phyloP scores from a whole-genome alignment of 1,140 invertebrate genomes.

The Zaprionus vittiger region DNA sequence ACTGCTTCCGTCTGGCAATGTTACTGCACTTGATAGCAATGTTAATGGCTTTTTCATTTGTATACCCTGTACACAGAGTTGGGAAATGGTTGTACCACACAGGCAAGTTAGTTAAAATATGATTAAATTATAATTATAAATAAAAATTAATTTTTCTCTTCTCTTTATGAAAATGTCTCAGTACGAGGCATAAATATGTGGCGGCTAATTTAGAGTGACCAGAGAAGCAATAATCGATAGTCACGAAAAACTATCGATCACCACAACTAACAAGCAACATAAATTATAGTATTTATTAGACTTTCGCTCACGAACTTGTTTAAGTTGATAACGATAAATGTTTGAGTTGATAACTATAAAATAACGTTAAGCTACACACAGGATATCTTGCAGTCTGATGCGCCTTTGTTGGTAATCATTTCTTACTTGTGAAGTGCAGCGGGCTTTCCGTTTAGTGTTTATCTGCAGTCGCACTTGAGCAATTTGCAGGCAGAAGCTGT shows the following conservation, averaged over 20 bases:
- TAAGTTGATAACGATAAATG: too few species aligned
- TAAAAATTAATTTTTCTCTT: too few species aligned
- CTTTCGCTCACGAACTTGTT: too few species aligned
- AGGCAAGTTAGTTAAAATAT: too few species aligned
- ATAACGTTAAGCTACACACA: background rate
- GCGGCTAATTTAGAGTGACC: background rate
- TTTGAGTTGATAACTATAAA: background rate
- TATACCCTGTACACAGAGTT: background rate
- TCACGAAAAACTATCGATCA: background rate
- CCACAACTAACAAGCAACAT: background rate
- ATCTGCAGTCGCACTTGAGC: background rate
- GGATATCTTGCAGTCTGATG: background rate
- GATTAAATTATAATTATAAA: too few species aligned
- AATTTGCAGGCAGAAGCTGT: constrained; percentile 6
- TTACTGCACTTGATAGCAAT: constrained; percentile 1
- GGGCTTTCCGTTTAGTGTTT: constrained; percentile 1
- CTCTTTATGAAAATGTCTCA: too few species aligned
- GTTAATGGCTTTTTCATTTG: constrained; percentile 4
- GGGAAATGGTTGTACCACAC: background rate
- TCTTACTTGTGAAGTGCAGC: constrained; percentile 3
- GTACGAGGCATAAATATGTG: too few species aligned
- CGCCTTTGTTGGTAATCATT: background rate
- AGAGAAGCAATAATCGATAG: background rate
- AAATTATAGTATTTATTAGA: background rate
- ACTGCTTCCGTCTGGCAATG: background rate